These are phyloP conservation scores for Colius striatus DNA, from an alignment of 2,113 vertebrate genomes.

Conservation along the genomic window DNA sequence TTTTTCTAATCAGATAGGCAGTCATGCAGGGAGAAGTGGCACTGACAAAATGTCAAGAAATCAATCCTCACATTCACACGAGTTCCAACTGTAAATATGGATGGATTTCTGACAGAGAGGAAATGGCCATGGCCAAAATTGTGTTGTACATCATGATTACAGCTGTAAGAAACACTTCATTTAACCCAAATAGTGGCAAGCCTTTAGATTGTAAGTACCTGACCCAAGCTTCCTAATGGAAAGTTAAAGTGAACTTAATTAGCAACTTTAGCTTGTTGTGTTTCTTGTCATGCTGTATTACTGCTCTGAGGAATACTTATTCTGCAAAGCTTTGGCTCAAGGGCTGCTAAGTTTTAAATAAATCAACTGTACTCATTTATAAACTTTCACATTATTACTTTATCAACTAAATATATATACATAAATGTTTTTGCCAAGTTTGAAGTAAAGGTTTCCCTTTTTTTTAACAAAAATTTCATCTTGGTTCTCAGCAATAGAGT, in stretches of 20 bases:
- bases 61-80: constrained; percentile 26
- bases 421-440: neutral
- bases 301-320: neutral
- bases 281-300: neutral
- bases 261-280: neutral
- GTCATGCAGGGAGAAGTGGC: constrained; percentile 64
- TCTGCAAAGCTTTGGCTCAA: neutral
- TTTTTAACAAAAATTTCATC: neutral
- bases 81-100: constrained; percentile 23
- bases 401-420: neutral
- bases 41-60: constrained; percentile 69
- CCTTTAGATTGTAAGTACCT: neutral
- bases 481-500: neutral
- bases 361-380: neutral
- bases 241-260: constrained; percentile 39
- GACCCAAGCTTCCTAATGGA: constrained; percentile 17
- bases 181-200: constrained; percentile 10
- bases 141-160: constrained; percentile 49
- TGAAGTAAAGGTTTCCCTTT: neutral
- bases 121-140: constrained; percentile 24
- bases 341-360: neutral
- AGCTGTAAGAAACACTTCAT: constrained; percentile 43
- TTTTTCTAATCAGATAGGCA: constrained; percentile 67
- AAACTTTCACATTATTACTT: neutral
- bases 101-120: constrained; percentile 35